phyloP scores from a whole-genome alignment of 2,797 vertebrate genomes.

The Crax fasciolata region DNA sequence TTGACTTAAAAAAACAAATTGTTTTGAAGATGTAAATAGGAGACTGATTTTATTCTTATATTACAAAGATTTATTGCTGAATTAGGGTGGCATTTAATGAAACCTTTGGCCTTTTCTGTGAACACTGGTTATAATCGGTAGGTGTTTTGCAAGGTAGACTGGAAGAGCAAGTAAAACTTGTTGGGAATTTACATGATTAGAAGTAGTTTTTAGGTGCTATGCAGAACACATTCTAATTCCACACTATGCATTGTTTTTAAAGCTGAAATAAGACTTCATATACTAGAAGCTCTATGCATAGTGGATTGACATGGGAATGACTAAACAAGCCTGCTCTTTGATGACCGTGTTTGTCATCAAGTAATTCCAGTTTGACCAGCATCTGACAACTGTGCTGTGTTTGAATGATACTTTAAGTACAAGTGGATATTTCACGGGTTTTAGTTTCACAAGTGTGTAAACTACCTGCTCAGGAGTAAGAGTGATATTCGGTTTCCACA shows the following conservation, averaged over 20 bases:
- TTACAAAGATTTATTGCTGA: neutral
- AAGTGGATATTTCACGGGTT: neutral
- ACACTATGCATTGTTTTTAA: neutral
- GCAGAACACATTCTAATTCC: neutral
- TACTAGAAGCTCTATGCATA: neutral
- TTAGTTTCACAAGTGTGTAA: conserved; percentile 15
- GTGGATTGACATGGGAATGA: neutral
- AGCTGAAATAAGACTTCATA: neutral
- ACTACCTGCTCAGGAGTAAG: neutral
- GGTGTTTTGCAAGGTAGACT: neutral
- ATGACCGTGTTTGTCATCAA: neutral
- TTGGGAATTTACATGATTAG: neutral
- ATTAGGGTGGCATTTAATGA: neutral
- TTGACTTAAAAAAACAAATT: neutral
- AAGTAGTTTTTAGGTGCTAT: neutral
- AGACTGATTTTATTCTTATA: neutral
- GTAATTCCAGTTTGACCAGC: conserved; percentile 18
- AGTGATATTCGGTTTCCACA: neutral
- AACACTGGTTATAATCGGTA: neutral
- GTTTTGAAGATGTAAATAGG: neutral
- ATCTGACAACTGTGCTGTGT: neutral
- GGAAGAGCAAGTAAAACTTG: neutral
- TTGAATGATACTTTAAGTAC: neutral
- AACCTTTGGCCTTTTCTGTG: neutral
- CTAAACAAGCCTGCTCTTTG: neutral